Evolutionary conservation across 2,888 invertebrate genomes (phyloP), one percentile per base, ranked within the genome.

Genomic region (Electrophaes corylata): DNA sequence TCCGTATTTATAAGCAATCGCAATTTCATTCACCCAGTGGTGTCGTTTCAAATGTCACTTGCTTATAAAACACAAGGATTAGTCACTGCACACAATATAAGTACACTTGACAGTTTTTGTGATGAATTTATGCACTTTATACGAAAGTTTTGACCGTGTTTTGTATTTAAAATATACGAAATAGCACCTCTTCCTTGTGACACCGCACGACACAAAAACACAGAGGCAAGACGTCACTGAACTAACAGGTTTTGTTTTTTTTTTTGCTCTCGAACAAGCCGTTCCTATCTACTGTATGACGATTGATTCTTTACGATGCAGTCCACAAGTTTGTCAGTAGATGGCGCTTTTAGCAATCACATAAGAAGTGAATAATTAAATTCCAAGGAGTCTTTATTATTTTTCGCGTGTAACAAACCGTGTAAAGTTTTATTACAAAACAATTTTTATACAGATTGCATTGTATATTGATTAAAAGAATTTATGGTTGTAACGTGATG

Each of bases 231-330:
- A 87, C 88, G 89, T 88, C 90, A 91, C 75, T 76, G 72, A 64
- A 81, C 79, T 79, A 84, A 87, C 87, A 83, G 88, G 88, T 88
- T 89, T 81, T 75, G 73, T 76, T 82, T 83, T 85, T 82, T 83
- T 85, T 84, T 79, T 75, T 74, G 73, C 68, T 76, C 69, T 70
- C 71, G 60, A 61, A 64, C 69, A 65, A 64, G 59, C 60, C 60
- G 64, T 60, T 37, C 31, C n/a, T n/a, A n/a, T n/a, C 37, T 16
- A 67, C 83, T 83, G 83, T 83, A 84, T 85, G 85, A 75, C 59
- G 35, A 86, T 87, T 71, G 81, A 80, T 76, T 71, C 29, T 60
- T 60, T 37, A 41, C 50, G 8, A 71, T 49, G 62, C 61, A 75
- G 80, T 87, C 67, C 72, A 35, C 5, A 14, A 0, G 5, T n/a